Percentiles rank a stretch among this genome's conserved stretches.
Conservation (phyloP, 1,140 invertebrate species). For the Charaxes varanes region DNA sequence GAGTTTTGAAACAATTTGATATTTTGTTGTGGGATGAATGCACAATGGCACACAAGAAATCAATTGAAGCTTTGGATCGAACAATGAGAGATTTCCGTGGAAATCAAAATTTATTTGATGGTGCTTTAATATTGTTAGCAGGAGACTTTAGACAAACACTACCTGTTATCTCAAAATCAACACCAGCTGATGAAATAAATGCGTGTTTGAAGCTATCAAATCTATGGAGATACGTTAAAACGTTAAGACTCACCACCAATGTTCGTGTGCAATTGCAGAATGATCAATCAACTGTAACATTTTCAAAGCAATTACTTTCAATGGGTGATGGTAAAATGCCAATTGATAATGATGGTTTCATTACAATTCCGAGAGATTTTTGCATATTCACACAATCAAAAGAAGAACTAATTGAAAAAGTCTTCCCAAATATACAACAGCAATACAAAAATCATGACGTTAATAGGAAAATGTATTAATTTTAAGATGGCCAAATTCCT, state of each 20-base stretch:
- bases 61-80: conserved; percentile 32
- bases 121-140: conserved; percentile 23
- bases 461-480: too few species aligned
- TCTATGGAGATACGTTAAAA: conserved; percentile 16
- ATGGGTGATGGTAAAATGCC: conserved; percentile 46
- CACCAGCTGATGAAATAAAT: conserved; percentile 16
- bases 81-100: conserved; percentile 43
- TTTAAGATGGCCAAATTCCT: too few species aligned
- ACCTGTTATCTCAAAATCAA: conserved; percentile 17
- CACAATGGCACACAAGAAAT: conserved; percentile 47
- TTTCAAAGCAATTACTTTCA: conserved; percentile 36
- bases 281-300: conserved; percentile 24
- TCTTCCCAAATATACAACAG: conserved; percentile 35
- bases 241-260: conserved; percentile 37
- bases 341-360: conserved; percentile 18
- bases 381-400: conserved; percentile 24
- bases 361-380: conserved; percentile 25
- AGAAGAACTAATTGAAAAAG: conserved; percentile 34
- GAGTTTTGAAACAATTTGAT: conserved; percentile 30
- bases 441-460: conserved; percentile 24
- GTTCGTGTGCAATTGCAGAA: conserved; percentile 40
- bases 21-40: conserved; percentile 52
- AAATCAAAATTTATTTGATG: conserved; percentile 34
- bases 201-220: conserved; percentile 15
- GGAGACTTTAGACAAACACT: conserved; percentile 26